These are phyloP conservation scores for Scrobipalpa costella DNA, from an alignment of 2,888 invertebrate species.

Conservation along the genomic window DNA sequence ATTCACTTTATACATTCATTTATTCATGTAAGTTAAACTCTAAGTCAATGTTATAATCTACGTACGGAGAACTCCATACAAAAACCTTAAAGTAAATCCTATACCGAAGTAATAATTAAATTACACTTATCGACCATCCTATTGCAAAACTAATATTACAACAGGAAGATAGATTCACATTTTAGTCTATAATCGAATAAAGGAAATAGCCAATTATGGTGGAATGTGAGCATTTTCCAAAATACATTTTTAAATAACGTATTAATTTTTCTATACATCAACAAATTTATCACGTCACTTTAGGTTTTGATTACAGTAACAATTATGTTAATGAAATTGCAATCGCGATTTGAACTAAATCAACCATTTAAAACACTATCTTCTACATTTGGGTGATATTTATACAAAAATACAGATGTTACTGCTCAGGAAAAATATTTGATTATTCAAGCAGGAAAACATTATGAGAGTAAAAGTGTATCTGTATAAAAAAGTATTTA, in stretches of 20 bases:
- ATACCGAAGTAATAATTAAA: constrained; percentile 33
- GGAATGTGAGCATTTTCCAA: constrained; percentile 30
- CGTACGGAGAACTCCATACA: constrained; percentile 36
- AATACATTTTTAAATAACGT: neutral
- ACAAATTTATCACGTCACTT: neutral
- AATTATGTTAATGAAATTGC: neutral
- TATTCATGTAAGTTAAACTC: constrained; percentile 34
- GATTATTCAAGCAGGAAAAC: too few species aligned
- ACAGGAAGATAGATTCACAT: constrained; percentile 34
- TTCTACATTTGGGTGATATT: neutral
- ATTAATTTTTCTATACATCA: neutral
- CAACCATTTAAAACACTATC: neutral
- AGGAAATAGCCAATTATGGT: constrained; percentile 21
- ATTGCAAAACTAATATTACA: constrained; percentile 32
- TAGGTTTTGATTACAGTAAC: neutral
- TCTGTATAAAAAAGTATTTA: too few species aligned
- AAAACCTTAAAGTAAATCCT: constrained; percentile 32
- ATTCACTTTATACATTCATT: constrained; percentile 31
- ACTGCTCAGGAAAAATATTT: neutral
- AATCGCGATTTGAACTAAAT: neutral
- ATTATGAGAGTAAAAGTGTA: too few species aligned
- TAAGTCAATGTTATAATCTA: constrained; percentile 36
- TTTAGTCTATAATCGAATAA: constrained; percentile 13
- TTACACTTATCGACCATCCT: constrained; percentile 32
- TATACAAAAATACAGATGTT: neutral